A percentile compares a stretch with the other conserved stretches of the same genome.
Conservation (phyloP, 2,797 vertebrate species). For the Pristis pectinata region DNA sequence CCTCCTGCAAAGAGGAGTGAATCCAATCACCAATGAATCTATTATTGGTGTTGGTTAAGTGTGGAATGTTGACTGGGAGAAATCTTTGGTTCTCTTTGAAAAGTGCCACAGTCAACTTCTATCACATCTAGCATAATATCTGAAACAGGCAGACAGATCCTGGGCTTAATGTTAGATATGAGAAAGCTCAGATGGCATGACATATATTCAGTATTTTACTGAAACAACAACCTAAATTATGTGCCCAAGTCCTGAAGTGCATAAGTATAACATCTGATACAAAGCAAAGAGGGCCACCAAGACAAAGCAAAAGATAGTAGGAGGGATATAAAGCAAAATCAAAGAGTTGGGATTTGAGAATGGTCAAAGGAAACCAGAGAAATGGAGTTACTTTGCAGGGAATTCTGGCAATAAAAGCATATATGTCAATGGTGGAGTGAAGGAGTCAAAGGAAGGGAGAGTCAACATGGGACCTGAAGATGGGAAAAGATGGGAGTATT, state of each 20-base stretch:
- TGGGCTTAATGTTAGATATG: background rate
- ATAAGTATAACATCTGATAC: background rate
- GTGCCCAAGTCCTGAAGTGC: background rate
- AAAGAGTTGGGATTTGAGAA: background rate
- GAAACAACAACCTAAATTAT: background rate
- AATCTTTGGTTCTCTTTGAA: background rate
- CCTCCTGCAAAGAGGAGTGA: background rate
- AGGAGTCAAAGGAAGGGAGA: background rate
- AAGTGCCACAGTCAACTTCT: background rate
- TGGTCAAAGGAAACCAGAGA: background rate
- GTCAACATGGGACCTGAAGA: background rate
- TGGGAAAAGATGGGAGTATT: background rate
- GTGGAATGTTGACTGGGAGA: background rate
- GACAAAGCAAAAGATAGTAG: too few species aligned
- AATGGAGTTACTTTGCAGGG: background rate
- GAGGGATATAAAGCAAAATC: background rate
- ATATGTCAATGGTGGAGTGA: background rate
- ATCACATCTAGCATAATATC: background rate
- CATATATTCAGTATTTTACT: background rate
- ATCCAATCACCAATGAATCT: background rate
- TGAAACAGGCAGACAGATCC: background rate
- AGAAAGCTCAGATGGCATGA: background rate
- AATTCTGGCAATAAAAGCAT: background rate
- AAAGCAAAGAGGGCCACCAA: background rate
- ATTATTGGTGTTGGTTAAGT: background rate